Base-by-base conservation (phyloP, 30 jellyfish, hydroid and myxozoan species). In the Aurelia coerulea region DNA sequence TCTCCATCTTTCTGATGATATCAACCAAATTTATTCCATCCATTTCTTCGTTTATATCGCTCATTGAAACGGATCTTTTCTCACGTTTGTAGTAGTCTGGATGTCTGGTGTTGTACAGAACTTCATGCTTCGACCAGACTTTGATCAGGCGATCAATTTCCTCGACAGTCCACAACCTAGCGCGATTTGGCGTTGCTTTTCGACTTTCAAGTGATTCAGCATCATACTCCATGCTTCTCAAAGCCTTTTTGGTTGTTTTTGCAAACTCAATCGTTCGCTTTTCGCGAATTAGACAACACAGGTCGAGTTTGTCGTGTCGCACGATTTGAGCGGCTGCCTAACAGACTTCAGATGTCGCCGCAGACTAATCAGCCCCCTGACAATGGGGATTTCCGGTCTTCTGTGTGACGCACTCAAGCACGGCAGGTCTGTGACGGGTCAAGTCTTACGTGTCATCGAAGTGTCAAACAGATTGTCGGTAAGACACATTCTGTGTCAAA, bases 11-110 rank as follows among this genome's bases (percentile, higher is more conserved):
- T 39, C 95, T 56, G 42, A 72, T 86, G 2, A 86, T 76, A 76
- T 86, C 95, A n/a, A 63, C 90, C 63, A 69, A 52, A 50, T 53
- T 53, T 9, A 86, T 53, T 31, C 70, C 84, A 68, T 82, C 90
- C 60, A 86, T 19, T 19, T 71, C 84, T 23, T 74, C 83, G 5
- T 65, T 70, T 5, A 86, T 74, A 7, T 86, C 95, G 51, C 51
- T 71, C 90, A 86, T 86, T 56, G 95, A 79, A 33, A 76, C 80
- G 8, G 85, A 60, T 62, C 95, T 86, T 86, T 58, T 76, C 64
- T 86, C 95, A 33, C 95, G 85, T 65, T 76, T 86, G 84, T 76
- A 76, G 68, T 86, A 86, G 84, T 86, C 95, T 14, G 85, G 83
- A 49, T 86, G 95, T 86, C 90, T 76, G 70, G 90, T 51, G 95